These are phyloP conservation scores for Zaprionus camerounensis DNA, from an alignment of 1,140 invertebrate genomes.

Conservation along the genomic window DNA sequence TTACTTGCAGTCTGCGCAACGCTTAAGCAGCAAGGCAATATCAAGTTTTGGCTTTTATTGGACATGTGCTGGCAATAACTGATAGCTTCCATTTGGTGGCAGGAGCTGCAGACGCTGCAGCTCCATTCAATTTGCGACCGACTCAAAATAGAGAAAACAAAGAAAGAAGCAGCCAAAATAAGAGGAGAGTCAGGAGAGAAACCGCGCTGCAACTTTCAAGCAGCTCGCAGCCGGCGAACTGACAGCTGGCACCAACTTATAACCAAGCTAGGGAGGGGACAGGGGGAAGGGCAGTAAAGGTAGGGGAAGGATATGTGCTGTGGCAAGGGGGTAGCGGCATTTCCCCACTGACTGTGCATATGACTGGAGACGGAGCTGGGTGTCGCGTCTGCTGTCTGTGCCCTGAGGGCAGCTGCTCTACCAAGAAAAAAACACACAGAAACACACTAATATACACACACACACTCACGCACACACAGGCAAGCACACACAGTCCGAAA, in stretches of 20 bases:
- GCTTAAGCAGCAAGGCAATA: constrained; percentile 4
- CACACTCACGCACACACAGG: constrained; percentile 24
- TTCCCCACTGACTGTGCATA: constrained; percentile 20
- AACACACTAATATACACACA: constrained; percentile 23
- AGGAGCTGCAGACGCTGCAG: constrained; percentile 26
- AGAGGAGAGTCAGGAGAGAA: background rate
- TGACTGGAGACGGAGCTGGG: constrained; percentile 8
- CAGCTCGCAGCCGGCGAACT: constrained; percentile 50
- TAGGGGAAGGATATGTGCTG: background rate
- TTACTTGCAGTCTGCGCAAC: constrained; percentile 5
- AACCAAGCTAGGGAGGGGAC: constrained; percentile 26
- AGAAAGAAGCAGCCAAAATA: constrained; percentile 1
- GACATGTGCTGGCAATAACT: constrained; percentile 50
- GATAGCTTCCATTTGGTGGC: constrained; percentile 35
- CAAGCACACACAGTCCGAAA: constrained; percentile 45
- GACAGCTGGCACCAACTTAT: constrained; percentile 79
- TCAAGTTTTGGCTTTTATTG: constrained; percentile 52
- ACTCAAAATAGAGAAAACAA: background rate
- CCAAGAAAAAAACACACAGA: constrained; percentile 43
- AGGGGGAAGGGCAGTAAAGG: background rate
- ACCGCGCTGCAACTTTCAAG: constrained; percentile 64
- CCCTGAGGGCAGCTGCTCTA: constrained; percentile 53
- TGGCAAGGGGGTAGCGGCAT: background rate
- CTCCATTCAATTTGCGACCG: constrained; percentile 37
- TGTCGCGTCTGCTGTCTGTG: constrained; percentile 48